phyloP scores from a whole-genome alignment of 2,797 vertebrate genomes.

The Melanotaenia boesemani region DNA sequence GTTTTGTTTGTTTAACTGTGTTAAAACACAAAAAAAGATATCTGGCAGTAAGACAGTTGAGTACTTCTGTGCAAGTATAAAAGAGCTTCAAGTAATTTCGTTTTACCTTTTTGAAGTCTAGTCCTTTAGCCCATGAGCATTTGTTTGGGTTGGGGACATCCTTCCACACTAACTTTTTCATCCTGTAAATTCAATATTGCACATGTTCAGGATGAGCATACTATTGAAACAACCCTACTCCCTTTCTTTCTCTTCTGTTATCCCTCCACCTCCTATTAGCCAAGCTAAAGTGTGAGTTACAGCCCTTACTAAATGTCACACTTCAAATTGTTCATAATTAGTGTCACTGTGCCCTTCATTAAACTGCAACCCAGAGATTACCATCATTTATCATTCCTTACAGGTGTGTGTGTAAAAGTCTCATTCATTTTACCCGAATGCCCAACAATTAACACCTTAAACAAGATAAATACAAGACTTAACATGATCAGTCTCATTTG shows the following conservation, averaged over 20 bases:
- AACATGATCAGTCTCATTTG: background rate
- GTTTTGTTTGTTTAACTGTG: too few species aligned
- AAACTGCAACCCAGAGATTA: constrained; percentile 21
- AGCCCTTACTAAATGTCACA: constrained; percentile 62
- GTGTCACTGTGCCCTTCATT: constrained; percentile 15
- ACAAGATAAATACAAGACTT: background rate
- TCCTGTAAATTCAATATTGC: constrained; percentile 78
- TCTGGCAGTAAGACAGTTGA: too few species aligned
- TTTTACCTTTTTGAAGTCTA: constrained; percentile 92
- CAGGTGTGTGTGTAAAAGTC: constrained; percentile 5
- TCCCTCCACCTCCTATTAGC: background rate
- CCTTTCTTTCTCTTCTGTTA: background rate
- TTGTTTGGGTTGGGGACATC: constrained; percentile 96
- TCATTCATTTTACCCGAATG: background rate
- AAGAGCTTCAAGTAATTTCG: background rate
- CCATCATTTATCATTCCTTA: constrained; percentile 44
- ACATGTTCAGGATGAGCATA: constrained; percentile 6
- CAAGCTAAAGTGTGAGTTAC: constrained; percentile 47
- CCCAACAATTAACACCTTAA: background rate
- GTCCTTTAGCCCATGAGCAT: constrained; percentile 95
- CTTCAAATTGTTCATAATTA: constrained; percentile 23
- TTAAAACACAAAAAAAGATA: background rate
- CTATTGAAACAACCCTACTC: background rate
- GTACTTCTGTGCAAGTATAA: too few species aligned
- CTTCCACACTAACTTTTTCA: constrained; percentile 94